Evolutionary conservation across 35 echinoderm and acorn worm genomes (phyloP), one percentile per base, ranked within the genome.

Genomic region (Holothuria glaberrima): DNA sequence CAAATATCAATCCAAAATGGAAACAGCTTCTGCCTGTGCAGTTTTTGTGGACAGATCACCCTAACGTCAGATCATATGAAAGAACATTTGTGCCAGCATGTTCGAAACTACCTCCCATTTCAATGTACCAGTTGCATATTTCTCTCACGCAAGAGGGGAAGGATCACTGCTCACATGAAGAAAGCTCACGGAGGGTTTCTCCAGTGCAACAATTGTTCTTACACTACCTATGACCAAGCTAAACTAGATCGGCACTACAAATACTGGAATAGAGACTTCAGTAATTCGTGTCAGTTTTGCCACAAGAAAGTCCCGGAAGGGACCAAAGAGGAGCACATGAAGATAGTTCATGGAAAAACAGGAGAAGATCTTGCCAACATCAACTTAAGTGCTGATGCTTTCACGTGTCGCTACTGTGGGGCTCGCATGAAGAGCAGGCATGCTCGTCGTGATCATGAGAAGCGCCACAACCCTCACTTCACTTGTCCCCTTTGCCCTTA

Each of bases 141-240:
- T 31, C 34, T 69, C 30, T 67, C 85, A 18, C 21, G 61, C 30
- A 87, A 71, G 62, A 60, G 66, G 6, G 66, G 66, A 27, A 50
- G 85, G 41, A 50, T 87, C 62, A 87, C 85, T 19, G 60, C 41
- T 20, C 85, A 87, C 36, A 87, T 87, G 85, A 87, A 87, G 85
- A 69, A 71, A 69, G 61, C 60, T 30, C 85, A 87, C 45, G 61
- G 66, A 4, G 85, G 61, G 34, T 67, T 46, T 62, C 65, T 69
- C 20, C 24, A 67, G 21, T 87, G 85, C 36, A 24, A 70, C 5
- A 36, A 36, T 36, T 87, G 85, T 50, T 35, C 30, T 34, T 87
- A 87, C 85, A 87, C 61, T 21, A 87, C 60, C 58, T 69, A 69
- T 28, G 66, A 87, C 30, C 21, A 87, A 36, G 85, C 66, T 4